Evolutionary conservation across 1,140 invertebrate genomes (phyloP).

Genomic region (Fopius arisanus): DNA sequence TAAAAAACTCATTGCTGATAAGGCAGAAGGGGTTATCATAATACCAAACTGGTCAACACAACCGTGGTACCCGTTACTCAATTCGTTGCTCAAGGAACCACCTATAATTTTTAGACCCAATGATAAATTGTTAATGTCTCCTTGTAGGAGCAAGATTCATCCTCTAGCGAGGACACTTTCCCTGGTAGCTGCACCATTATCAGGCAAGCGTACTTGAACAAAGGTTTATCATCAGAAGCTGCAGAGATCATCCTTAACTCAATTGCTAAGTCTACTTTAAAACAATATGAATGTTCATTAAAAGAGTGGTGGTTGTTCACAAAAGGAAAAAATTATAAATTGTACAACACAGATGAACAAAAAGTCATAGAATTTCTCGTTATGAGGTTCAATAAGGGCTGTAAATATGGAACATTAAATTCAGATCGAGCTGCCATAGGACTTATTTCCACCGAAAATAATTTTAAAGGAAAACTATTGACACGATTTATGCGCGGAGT

Average conservation of each 20-base stretch:
- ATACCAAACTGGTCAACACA: conserved; percentile 25
- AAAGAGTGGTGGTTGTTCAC: conserved; percentile 37
- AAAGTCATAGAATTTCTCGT: background rate
- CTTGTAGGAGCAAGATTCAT: conserved; percentile 9
- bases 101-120: background rate
- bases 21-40: conserved; percentile 27
- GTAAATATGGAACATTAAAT: conserved; percentile 8
- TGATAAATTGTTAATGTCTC: background rate
- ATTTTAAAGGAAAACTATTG: background rate
- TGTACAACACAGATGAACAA: background rate
- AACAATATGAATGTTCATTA: conserved; percentile 23
- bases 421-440: conserved; percentile 16
- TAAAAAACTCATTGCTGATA: conserved; percentile 38
- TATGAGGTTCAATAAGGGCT: conserved; percentile 2
- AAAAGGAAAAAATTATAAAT: conserved; percentile 10
- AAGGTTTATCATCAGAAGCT: conserved; percentile 18
- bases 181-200: conserved; percentile 5
- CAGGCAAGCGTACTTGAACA: background rate
- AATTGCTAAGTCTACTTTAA: conserved; percentile 22
- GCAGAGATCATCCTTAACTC: conserved; percentile 23
- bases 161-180: conserved; percentile 9
- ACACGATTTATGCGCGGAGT: conserved; percentile 9
- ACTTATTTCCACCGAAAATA: background rate
- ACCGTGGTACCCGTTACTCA: conserved; percentile 23
- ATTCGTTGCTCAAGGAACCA: background rate